These are phyloP conservation scores for Drosophila atripex DNA, from an alignment of 2,888 invertebrate species.

Conservation along the genomic window DNA sequence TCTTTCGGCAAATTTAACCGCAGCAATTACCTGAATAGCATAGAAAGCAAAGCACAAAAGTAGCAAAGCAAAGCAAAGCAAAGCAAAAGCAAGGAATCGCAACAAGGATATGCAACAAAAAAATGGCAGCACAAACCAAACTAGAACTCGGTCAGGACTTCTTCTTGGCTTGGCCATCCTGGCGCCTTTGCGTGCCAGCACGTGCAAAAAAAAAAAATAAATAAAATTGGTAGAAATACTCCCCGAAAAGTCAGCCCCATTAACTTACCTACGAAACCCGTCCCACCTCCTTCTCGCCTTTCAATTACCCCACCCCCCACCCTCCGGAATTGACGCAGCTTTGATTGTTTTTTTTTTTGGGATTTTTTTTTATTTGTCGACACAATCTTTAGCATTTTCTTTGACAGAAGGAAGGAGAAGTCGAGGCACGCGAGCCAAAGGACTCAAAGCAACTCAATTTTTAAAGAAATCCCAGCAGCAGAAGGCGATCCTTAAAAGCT, in stretches of 20 bases:
- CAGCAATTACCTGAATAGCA: slow-evolving; percentile 50
- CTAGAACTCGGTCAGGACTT: slow-evolving; percentile 44
- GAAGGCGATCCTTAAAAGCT: slow-evolving; percentile 20
- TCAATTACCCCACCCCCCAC: slow-evolving; percentile 24
- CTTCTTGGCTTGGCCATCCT: slow-evolving; percentile 37
- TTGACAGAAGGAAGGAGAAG: slow-evolving; percentile 4
- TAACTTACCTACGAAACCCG: slow-evolving; percentile 18
- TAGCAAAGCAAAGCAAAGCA: slow-evolving; percentile 6
- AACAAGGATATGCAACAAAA: slow-evolving; percentile 16
- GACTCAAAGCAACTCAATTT: slow-evolving; percentile 27
- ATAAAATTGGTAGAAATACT: background rate
- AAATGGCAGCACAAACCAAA: slow-evolving; percentile 12
- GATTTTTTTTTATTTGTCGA: slow-evolving; percentile 20
- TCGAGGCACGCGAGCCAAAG: slow-evolving; percentile 49
- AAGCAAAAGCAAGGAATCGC: slow-evolving; percentile 14
- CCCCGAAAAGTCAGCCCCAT: slow-evolving; percentile 6
- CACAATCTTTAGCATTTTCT: slow-evolving; percentile 14
- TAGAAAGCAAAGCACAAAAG: background rate
- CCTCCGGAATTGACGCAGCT: slow-evolving; percentile 27
- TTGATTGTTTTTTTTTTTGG: slow-evolving; percentile 51
- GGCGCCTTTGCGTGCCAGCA: slow-evolving; percentile 64
- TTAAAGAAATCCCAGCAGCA: slow-evolving; percentile 15
- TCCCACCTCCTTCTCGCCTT: slow-evolving; percentile 11
- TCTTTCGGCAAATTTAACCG: slow-evolving; percentile 25
- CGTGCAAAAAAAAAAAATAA: slow-evolving; percentile 6